Conservation (phyloP, 2,113 vertebrate species). For the Uria lomvia region DNA sequence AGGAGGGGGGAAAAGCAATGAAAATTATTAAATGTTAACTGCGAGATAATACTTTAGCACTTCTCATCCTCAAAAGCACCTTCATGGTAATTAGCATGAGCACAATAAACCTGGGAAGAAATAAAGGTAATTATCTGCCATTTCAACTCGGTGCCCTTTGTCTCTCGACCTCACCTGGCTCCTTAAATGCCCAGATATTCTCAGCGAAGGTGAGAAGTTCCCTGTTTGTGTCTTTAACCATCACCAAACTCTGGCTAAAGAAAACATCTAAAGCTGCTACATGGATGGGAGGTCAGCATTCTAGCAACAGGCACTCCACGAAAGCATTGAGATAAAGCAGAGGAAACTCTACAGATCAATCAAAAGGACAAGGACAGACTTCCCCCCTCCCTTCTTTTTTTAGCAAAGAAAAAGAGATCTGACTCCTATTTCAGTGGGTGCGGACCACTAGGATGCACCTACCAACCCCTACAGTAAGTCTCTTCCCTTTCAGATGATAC, state of each 20-base stretch:
- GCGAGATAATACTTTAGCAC: background rate
- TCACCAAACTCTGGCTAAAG: background rate
- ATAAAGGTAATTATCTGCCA: background rate
- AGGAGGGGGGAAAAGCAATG: background rate
- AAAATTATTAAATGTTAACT: background rate
- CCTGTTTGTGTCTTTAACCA: background rate
- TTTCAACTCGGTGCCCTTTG: background rate
- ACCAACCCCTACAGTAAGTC: background rate
- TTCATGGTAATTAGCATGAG: background rate
- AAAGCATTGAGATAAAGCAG: background rate
- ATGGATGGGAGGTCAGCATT: background rate
- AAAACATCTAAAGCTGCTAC: background rate
- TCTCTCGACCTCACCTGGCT: background rate
- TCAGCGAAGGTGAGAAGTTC: background rate
- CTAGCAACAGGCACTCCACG: background rate
- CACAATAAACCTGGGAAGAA: background rate
- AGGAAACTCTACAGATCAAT: background rate
- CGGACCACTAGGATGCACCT: background rate
- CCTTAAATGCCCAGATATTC: background rate
- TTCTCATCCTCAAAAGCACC: background rate
- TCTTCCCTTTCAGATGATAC: background rate
- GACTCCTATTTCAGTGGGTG: background rate
- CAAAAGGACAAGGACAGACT: background rate
- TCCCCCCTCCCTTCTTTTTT: background rate
- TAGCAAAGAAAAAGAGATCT: background rate